A percentile compares a stretch with the other conserved stretches of the same genome.
These are phyloP conservation scores for Paradisaea rubra DNA, from an alignment of 2,113 vertebrate genomes.

Conservation along the genomic window DNA sequence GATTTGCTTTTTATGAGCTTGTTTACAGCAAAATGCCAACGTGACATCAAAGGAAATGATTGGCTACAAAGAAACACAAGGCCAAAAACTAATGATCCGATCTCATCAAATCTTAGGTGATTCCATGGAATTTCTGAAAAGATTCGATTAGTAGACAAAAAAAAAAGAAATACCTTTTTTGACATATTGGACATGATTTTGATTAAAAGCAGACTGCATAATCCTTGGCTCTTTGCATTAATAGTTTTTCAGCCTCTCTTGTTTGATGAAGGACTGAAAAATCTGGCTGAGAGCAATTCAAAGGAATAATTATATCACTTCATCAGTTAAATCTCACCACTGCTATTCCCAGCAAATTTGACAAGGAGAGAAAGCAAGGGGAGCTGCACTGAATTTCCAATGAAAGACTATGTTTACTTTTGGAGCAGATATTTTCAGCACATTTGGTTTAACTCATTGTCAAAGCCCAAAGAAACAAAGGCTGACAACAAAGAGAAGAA, in stretches of 20 bases:
- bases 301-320: background rate
- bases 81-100: background rate
- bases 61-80: background rate
- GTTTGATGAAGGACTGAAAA: background rate
- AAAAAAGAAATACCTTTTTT: rapidly evolving
- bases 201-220: background rate
- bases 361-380: background rate
- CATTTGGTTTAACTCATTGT: background rate
- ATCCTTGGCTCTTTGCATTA: background rate
- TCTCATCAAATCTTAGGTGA: background rate
- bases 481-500: background rate
- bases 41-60: background rate
- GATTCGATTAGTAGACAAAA: background rate
- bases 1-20: background rate
- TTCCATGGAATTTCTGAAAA: background rate
- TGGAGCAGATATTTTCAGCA: background rate
- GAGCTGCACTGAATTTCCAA: background rate
- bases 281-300: background rate
- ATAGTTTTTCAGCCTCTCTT: background rate
- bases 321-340: background rate
- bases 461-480: background rate
- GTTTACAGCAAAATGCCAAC: background rate
- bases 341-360: background rate
- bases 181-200: background rate
- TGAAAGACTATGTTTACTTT: background rate